Base-by-base conservation (phyloP, 1,140 invertebrate genomes). In the Drosophila ogumai region DNA sequence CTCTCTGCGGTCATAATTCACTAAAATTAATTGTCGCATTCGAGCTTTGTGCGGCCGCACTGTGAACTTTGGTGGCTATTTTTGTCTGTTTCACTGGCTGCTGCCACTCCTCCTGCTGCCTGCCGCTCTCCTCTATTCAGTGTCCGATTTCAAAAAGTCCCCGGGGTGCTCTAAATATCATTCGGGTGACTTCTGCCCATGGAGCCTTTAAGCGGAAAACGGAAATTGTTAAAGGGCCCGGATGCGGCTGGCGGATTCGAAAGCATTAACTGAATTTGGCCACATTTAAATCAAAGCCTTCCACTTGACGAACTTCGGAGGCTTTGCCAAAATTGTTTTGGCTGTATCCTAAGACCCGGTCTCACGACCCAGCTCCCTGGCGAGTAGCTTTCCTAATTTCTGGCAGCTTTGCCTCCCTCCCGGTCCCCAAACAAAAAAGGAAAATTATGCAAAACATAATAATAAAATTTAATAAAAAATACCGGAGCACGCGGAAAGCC, bases 381-480 rank as follows among this genome's bases (percentile, higher is more conserved):
- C 22, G 52, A 43, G 40, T 44, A 40, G 36, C 28, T 31, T 15
- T 10, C 19, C 34, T 57, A 75, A 75, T 75, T 65, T 49, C 47
- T 36, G 47, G 41, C 54, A 32, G 47, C 64, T 28, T 71, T 44
- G 10, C 32, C 19, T 17, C 25, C 4, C 7, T 17, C 25, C 4
- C 7, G 1, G 10, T 50, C n/a, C 13, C 22, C 7, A 17, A 64
- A 63, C 12, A 50, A 43, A 66, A 67, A 74, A n/a, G 65, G 50
- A 41, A 82, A 90, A 88, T 88, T 88, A 85, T 90, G 85, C 81
- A 90, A 84, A 85, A 81, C 78, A 88, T 85, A 68, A 88, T 75
- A 81, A 88, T 90, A 88, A 81, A 90, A 90, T 88, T 90, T 85
- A 78, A 88, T 81, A 79, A 88, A 67, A 68, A 88, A 81, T 85